Conservation (phyloP, 2,888 invertebrate species). For the Patella depressa region DNA sequence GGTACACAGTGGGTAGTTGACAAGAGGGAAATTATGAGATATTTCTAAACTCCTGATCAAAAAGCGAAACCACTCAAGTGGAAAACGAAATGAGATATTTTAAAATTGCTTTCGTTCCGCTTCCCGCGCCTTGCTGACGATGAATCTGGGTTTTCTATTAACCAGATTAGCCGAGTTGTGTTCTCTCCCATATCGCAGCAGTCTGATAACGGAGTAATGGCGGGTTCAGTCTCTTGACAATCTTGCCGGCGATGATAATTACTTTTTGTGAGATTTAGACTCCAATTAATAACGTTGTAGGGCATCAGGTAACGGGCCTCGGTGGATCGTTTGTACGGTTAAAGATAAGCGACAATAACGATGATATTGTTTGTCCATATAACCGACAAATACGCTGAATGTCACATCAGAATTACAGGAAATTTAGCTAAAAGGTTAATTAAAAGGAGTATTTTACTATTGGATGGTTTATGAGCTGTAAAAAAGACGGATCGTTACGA, state of each 20-base stretch:
- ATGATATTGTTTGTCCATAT: neutral
- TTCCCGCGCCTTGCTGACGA: neutral
- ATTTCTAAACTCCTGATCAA: neutral
- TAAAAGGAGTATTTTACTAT: conserved; percentile 1
- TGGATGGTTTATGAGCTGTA: conserved; percentile 6
- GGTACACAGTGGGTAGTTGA: neutral
- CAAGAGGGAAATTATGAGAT: neutral
- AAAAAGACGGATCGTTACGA: neutral
- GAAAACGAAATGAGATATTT: conserved; percentile 10
- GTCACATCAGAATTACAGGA: neutral
- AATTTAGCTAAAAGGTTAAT: conserved; percentile 9
- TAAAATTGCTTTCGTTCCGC: conserved; percentile 9
- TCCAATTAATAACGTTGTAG: conserved; percentile 3
- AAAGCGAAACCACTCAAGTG: neutral
- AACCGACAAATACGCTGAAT: neutral
- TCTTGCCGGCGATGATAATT: neutral
- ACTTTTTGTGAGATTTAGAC: neutral
- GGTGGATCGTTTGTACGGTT: neutral
- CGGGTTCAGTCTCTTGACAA: neutral
- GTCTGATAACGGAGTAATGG: neutral
- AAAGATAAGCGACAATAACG: conserved; percentile 1
- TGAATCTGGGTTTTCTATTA: neutral
- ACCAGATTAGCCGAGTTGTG: neutral
- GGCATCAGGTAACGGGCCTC: neutral
- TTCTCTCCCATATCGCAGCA: neutral